Percentiles rank a stretch among this genome's conserved stretches.
Conservation (phyloP, 2,113 vertebrate genomes). For the Megaceryle maxima region DNA sequence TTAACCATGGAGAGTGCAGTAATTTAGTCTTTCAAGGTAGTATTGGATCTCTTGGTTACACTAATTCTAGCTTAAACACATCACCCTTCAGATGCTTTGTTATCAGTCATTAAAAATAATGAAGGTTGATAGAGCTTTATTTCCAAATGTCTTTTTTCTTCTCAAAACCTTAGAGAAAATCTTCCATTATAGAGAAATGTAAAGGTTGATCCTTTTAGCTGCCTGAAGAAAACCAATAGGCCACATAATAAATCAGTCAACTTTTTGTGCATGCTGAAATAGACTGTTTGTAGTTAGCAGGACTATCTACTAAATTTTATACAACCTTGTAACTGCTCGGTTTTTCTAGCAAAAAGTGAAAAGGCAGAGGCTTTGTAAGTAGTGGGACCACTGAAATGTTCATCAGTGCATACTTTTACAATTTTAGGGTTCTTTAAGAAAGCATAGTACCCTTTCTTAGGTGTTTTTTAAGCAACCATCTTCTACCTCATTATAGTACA, state of each 20-base stretch:
- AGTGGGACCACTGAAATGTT: not conserved
- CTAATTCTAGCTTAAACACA: not conserved
- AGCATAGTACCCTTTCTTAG: not conserved
- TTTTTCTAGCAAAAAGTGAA: not conserved
- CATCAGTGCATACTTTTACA: not conserved
- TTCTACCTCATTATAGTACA: not conserved
- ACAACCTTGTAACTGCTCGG: not conserved
- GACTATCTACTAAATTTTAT: not conserved
- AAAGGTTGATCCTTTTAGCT: not conserved
- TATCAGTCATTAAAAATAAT: constrained; percentile 59
- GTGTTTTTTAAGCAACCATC: not conserved
- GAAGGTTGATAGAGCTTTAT: constrained; percentile 35
- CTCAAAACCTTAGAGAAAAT: constrained; percentile 15
- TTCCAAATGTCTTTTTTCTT: constrained; percentile 29
- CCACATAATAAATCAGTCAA: not conserved
- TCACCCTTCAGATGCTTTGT: constrained; percentile 32
- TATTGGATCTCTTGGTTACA: constrained; percentile 31
- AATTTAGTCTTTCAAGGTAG: constrained; percentile 53
- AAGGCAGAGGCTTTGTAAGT: not conserved
- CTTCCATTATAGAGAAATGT: constrained; percentile 12
- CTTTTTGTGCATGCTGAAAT: not conserved
- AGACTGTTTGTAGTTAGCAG: not conserved
- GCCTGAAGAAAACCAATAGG: constrained; percentile 26
- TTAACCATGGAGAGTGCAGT: not conserved
- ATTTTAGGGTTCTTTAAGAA: not conserved